Evolutionary conservation across 2,888 invertebrate species (phyloP).

Genomic region (Idaea aversata): DNA sequence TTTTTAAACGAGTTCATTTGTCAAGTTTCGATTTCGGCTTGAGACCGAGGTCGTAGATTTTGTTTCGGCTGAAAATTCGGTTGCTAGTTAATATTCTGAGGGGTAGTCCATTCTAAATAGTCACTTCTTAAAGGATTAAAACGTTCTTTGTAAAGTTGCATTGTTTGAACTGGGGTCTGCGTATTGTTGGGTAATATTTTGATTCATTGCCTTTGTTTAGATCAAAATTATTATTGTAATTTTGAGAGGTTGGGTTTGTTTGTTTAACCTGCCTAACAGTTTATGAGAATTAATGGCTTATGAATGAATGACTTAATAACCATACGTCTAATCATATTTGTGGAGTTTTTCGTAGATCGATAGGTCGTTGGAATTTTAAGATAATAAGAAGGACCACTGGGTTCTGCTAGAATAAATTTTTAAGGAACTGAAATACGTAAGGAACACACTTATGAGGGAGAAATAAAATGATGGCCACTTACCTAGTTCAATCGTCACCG

Average conservation of each 20-base stretch:
- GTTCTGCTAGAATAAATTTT: too few relatives aligned
- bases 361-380: too few relatives aligned
- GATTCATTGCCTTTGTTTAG: not conserved
- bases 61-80: not conserved
- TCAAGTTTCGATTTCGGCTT: not conserved
- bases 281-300: not conserved
- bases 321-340: not conserved
- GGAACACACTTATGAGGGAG: too few relatives aligned
- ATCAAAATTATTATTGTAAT: not conserved
- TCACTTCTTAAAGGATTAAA: slow-evolving; percentile 24
- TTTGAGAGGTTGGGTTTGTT: not conserved
- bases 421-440: too few relatives aligned
- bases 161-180: slow-evolving; percentile 8
- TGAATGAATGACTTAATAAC: not conserved
- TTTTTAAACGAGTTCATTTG: not conserved
- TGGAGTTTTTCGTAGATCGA: too few relatives aligned
- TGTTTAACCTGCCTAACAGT: not conserved
- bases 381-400: too few relatives aligned
- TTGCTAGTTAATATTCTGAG: not conserved
- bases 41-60: not conserved
- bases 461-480: too few relatives aligned
- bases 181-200: slow-evolving; percentile 7
- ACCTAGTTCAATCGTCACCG: too few relatives aligned
- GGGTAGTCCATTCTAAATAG: slow-evolving; percentile 7
- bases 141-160: slow-evolving; percentile 6